Evolutionary conservation across 2,797 vertebrate genomes (phyloP).

Genomic region (Cyprinella venusta): DNA sequence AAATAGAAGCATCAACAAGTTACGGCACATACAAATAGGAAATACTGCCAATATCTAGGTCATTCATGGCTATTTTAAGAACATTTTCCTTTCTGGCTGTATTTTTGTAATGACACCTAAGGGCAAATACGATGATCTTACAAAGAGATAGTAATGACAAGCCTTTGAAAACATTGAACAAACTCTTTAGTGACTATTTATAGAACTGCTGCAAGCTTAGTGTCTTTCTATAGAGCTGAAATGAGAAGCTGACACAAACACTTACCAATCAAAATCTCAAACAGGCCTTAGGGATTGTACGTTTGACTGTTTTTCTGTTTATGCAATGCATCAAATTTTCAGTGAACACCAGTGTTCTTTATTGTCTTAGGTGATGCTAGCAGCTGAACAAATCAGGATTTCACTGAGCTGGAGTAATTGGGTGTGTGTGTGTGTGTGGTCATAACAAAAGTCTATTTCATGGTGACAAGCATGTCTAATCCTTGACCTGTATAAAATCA

Average conservation of each 20-base stretch:
- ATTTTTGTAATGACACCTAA: slow-evolving; percentile 27
- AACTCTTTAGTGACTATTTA: slow-evolving; percentile 44
- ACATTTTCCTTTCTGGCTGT: slow-evolving; percentile 36
- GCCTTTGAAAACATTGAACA: slow-evolving; percentile 26
- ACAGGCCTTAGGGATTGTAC: background rate
- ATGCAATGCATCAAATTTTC: background rate
- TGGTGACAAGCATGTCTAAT: slow-evolving; percentile 70
- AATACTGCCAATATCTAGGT: background rate
- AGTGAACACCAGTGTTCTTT: background rate
- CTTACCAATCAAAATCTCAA: slow-evolving; percentile 27
- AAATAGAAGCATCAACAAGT: slow-evolving; percentile 26
- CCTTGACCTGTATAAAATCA: slow-evolving; percentile 80
- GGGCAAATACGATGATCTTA: slow-evolving; percentile 20
- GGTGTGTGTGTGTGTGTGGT: slow-evolving; percentile 27
- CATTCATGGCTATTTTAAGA: slow-evolving; percentile 47
- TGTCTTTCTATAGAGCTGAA: slow-evolving; percentile 43
- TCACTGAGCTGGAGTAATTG: slow-evolving; percentile 65
- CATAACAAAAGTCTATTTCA: slow-evolving; percentile 70
- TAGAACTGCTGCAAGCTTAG: slow-evolving; percentile 36
- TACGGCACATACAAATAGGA: slow-evolving; percentile 5
- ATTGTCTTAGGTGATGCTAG: slow-evolving; percentile 4
- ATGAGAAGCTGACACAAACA: background rate
- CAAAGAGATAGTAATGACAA: slow-evolving; percentile 17
- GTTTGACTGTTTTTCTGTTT: background rate
- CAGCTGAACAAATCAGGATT: slow-evolving; percentile 31